phyloP scores from a whole-genome alignment of 1,140 invertebrate species.

The Drosophila pseudoananassae region DNA sequence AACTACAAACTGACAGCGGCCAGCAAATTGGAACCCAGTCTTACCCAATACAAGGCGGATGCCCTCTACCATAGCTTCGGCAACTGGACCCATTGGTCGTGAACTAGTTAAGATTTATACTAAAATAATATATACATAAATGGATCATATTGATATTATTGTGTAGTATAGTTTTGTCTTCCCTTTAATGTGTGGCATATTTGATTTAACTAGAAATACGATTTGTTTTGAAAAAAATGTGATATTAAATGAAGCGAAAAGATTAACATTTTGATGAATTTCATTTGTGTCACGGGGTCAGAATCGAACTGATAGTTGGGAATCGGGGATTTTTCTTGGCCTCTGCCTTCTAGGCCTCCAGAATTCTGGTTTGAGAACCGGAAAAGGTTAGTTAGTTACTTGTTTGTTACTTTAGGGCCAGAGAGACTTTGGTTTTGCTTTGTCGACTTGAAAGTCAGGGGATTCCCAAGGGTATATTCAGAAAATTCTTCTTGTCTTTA shows the following conservation, averaged over 20 bases:
- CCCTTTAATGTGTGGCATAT: slow-evolving; percentile 65
- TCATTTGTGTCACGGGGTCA: slow-evolving; percentile 25
- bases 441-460: neutral
- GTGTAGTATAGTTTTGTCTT: slow-evolving; percentile 19
- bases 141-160: slow-evolving; percentile 51
- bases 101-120: slow-evolving; percentile 68
- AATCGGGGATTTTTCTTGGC: slow-evolving; percentile 29
- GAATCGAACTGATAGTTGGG: slow-evolving; percentile 19
- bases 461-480: neutral
- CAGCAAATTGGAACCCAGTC: slow-evolving; percentile 86
- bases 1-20: slow-evolving; percentile 88
- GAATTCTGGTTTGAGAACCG: slow-evolving; percentile 2
- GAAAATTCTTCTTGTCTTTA: neutral
- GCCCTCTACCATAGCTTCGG: slow-evolving; percentile 86
- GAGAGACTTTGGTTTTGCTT: neutral
- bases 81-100: slow-evolving; percentile 86
- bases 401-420: slow-evolving; percentile 5
- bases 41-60: slow-evolving; percentile 88
- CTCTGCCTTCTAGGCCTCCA: neutral
- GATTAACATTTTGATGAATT: slow-evolving; percentile 11
- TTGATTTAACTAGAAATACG: slow-evolving; percentile 53
- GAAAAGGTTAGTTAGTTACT: slow-evolving; percentile 19
- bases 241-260: slow-evolving; percentile 64
- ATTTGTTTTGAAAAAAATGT: slow-evolving; percentile 54
- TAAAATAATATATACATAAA: slow-evolving; percentile 14